Conservation (phyloP, 1,140 invertebrate genomes). For the Maniola jurtina region DNA sequence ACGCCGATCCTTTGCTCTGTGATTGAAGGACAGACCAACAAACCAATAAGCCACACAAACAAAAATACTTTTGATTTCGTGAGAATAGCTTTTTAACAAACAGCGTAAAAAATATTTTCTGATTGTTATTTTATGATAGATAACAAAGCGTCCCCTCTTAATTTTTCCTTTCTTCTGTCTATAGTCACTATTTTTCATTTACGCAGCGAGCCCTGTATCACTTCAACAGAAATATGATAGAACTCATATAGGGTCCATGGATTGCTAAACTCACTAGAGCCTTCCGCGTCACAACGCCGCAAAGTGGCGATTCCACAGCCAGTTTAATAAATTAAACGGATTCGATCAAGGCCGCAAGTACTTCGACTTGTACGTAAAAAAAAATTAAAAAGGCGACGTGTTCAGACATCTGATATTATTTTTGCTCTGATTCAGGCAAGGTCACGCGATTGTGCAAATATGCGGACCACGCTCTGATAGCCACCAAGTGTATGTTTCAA, state of each 20-base stretch:
- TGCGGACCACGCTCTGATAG: constrained; percentile 45
- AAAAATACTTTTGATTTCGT: too few species aligned
- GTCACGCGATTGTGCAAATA: constrained; percentile 42
- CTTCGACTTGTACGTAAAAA: constrained; percentile 16
- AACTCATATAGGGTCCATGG: background rate
- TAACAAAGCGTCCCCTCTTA: too few species aligned
- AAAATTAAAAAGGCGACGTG: constrained; percentile 16
- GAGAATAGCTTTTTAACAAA: too few species aligned
- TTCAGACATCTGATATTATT: constrained; percentile 41
- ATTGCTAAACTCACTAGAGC: background rate
- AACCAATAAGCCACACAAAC: too few species aligned
- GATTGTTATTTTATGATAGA: too few species aligned
- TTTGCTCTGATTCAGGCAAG: constrained; percentile 51
- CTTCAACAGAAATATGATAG: background rate
- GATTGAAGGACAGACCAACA: too few species aligned
- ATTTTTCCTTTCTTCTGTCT: background rate
- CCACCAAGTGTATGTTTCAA: constrained; percentile 16
- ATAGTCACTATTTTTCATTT: background rate
- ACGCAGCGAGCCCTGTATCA: background rate
- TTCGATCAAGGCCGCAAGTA: constrained; percentile 14
- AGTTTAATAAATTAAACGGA: constrained; percentile 10
- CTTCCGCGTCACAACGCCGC: background rate
- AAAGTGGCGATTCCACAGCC: background rate
- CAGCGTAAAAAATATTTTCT: too few species aligned
- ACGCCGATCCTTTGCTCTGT: too few species aligned